Evolutionary conservation across 2,797 vertebrate genomes (phyloP).

Genomic region (Argyrosomus regius): DNA sequence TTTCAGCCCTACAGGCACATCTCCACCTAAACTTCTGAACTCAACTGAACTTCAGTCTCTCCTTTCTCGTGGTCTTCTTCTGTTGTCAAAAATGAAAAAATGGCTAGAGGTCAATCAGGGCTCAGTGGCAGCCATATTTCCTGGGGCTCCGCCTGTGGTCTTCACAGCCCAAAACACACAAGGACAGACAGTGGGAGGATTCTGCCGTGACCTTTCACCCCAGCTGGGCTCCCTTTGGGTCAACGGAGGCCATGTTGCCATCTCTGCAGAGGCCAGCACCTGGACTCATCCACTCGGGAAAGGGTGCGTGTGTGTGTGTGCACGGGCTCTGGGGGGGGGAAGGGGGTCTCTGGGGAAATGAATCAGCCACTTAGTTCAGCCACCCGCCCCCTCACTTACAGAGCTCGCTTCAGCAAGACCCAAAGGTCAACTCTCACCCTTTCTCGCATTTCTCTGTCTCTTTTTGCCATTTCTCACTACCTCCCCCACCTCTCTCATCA

Average conservation of each 20-base stretch:
- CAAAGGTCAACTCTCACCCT: conserved; percentile 82
- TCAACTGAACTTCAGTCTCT: conserved; percentile 49
- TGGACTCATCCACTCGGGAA: conserved; percentile 69
- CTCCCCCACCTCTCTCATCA: conserved; percentile 61
- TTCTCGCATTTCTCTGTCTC: conserved; percentile 73
- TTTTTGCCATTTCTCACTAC: conserved; percentile 55
- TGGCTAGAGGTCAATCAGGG: conserved; percentile 59
- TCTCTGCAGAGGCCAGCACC: conserved; percentile 75
- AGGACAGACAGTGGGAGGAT: conserved; percentile 81
- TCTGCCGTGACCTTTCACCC: conserved; percentile 74
- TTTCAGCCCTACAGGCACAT: background rate
- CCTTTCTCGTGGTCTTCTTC: conserved; percentile 42
- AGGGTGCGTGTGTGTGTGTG: conserved; percentile 31
- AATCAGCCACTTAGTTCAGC: conserved; percentile 82
- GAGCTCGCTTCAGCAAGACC: conserved; percentile 73
- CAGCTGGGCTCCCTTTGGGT: conserved; percentile 67
- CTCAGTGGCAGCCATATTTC: conserved; percentile 70
- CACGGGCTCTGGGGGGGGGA: conserved; percentile 32
- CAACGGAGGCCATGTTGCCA: conserved; percentile 65
- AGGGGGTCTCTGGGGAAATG: conserved; percentile 76
- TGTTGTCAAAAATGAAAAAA: conserved; percentile 65
- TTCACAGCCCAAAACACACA: conserved; percentile 75
- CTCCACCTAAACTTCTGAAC: conserved; percentile 44
- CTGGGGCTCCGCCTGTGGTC: conserved; percentile 75
- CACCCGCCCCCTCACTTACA: conserved; percentile 81